phyloP scores from a whole-genome alignment of 2,888 invertebrate genomes.

The Hesperia comma region DNA sequence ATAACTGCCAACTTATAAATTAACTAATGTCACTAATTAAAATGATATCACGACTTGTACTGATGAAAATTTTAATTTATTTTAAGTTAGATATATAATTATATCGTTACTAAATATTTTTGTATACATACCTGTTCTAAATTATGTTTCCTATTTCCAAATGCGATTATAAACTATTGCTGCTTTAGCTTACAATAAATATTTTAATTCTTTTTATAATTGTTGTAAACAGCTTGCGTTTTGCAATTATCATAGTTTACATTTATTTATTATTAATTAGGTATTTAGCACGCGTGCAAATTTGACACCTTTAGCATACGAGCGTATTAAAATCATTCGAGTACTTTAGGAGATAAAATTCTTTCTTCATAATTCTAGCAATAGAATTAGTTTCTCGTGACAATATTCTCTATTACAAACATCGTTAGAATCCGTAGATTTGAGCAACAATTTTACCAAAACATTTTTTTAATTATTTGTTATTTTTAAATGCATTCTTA shows the following conservation, averaged over 20 bases:
- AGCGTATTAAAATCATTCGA: constrained; percentile 68
- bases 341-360: constrained; percentile 72
- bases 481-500: constrained; percentile 2
- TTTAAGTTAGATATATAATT: constrained; percentile 40
- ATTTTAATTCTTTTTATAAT: constrained; percentile 45
- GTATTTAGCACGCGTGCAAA: constrained; percentile 72
- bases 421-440: constrained; percentile 48
- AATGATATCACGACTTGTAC: constrained; percentile 61
- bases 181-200: constrained; percentile 41
- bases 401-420: constrained; percentile 58
- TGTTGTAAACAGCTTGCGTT: constrained; percentile 52
- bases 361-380: constrained; percentile 59
- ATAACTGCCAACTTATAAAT: neutral
- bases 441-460: constrained; percentile 61
- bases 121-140: constrained; percentile 48
- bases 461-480: constrained; percentile 17
- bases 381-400: constrained; percentile 62
- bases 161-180: constrained; percentile 37
- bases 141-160: constrained; percentile 41
- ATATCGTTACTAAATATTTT: constrained; percentile 44
- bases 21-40: constrained; percentile 53
- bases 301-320: constrained; percentile 77
- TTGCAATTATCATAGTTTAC: constrained; percentile 34
- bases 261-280: constrained; percentile 41
- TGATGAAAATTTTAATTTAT: constrained; percentile 44